phyloP scores from a whole-genome alignment of 1,140 invertebrate genomes.

The Eciton burchellii region DNA sequence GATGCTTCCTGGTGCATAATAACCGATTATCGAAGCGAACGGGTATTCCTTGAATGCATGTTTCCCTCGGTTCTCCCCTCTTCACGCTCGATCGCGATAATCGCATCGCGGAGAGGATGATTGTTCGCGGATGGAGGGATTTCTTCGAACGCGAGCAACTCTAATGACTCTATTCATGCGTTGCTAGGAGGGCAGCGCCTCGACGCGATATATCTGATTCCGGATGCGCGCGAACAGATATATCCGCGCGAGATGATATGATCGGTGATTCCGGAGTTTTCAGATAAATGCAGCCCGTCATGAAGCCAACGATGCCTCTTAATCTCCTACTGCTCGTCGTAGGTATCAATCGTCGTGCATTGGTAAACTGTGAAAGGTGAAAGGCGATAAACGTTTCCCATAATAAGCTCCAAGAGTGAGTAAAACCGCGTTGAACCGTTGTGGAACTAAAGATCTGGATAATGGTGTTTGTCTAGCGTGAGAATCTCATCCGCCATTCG shows the following conservation, averaged over 20 bases:
- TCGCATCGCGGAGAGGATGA: neutral
- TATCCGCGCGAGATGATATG: neutral
- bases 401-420: neutral
- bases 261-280: slow-evolving; percentile 5
- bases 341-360: neutral
- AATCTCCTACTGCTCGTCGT: neutral
- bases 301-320: neutral
- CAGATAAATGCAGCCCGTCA: slow-evolving; percentile 26
- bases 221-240: neutral
- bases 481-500: neutral
- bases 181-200: slow-evolving; percentile 8
- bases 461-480: neutral
- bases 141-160: slow-evolving; percentile 5
- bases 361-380: neutral
- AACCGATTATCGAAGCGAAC: neutral
- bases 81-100: slow-evolving; percentile 7
- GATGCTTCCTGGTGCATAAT: neutral
- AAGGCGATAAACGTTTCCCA: neutral
- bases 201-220: slow-evolving; percentile 28
- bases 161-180: slow-evolving; percentile 41
- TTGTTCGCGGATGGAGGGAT: slow-evolving; percentile 2
- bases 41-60: slow-evolving; percentile 1
- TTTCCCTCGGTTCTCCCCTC: neutral
- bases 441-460: neutral
- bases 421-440: too few species aligned